These are phyloP conservation scores for Holacanthus passer DNA, from an alignment of 2,113 vertebrate species.

Conservation along the genomic window DNA sequence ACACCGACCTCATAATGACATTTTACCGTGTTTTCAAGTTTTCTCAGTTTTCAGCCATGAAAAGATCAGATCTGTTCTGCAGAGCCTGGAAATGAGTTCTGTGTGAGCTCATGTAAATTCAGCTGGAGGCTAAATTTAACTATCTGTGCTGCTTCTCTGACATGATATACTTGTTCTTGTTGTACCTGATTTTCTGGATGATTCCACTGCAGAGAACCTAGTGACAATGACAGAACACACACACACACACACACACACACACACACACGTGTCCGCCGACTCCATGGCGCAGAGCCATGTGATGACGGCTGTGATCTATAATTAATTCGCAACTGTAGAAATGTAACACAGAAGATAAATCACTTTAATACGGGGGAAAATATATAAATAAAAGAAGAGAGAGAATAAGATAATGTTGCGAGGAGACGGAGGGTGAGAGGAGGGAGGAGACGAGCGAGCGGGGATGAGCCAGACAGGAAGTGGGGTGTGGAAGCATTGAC, in stretches of 20 bases:
- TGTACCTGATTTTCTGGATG: constrained; percentile 41
- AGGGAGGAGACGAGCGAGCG: constrained; percentile 28
- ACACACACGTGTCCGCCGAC: background rate
- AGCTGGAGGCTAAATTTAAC: constrained; percentile 25
- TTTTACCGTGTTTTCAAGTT: too few relatives aligned
- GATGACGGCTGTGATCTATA: constrained; percentile 59
- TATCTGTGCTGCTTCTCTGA: constrained; percentile 14
- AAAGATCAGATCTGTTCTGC: background rate
- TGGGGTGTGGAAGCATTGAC: constrained; percentile 28
- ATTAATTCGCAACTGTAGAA: constrained; percentile 59
- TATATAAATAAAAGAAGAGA: constrained; percentile 66
- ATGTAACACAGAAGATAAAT: constrained; percentile 68
- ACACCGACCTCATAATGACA: too few relatives aligned
- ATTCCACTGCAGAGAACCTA: constrained; percentile 20
- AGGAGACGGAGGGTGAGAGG: background rate
- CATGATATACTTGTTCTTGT: constrained; percentile 4
- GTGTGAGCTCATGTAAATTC: background rate
- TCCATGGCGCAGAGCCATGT: constrained; percentile 24
- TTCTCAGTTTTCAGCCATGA: background rate
- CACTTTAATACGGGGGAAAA: constrained; percentile 56
- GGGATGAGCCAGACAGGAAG: constrained; percentile 68
- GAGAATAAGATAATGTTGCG: constrained; percentile 38
- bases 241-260: constrained; percentile 27
- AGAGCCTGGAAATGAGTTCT: background rate
- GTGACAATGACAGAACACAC: constrained; percentile 26